Evolutionary conservation across 1,140 invertebrate species (phyloP), one percentile per base, ranked within the genome.

Genomic region (Heliconius melpomene): DNA sequence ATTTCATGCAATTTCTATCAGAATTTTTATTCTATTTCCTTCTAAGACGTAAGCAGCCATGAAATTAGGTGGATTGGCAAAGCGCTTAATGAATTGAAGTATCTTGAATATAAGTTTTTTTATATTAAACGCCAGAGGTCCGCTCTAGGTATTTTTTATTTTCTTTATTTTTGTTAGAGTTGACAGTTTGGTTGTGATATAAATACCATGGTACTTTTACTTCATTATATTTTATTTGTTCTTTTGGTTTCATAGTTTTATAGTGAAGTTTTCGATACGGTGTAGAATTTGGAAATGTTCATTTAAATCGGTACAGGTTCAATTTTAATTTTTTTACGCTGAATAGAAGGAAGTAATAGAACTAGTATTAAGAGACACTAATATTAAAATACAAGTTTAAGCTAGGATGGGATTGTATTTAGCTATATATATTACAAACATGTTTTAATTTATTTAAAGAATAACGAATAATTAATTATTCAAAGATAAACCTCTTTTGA

Each of bases 11-110:
- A 29, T 3, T 66, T 66, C 60, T 66, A 66, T 18, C 9, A 66
- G 0, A 26, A 26, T 66, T 66, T 26, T 9, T 66, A 13, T 13
- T 66, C 23, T 66, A 66, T 66, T 66, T 66, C 26, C 57, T 6
- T 11, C 11, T 66, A 26, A 79, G 76, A 84, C 32, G 80, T 84
- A 82, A 84, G 76, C 75, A 77, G 66, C 83, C 83, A 79, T 84
- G 83, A 84, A 84, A 84, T 84, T 78, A 84, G 73, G 78, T 73
- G 75, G 71, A 74, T 80, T 80, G 79, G 72, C 46, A 77, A 80
- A 80, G 75, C 54, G 75, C 29, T 74, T 77, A 80, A 77, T 80
- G 74, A 80, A 77, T 77, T 77, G 36, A 74, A 77, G 71, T 77
- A 52, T 54, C 79, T 74, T 26, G 75, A 77, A 72, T 60, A 76